Conservation (phyloP, 2,888 invertebrate species). For the Myopa testacea region DNA sequence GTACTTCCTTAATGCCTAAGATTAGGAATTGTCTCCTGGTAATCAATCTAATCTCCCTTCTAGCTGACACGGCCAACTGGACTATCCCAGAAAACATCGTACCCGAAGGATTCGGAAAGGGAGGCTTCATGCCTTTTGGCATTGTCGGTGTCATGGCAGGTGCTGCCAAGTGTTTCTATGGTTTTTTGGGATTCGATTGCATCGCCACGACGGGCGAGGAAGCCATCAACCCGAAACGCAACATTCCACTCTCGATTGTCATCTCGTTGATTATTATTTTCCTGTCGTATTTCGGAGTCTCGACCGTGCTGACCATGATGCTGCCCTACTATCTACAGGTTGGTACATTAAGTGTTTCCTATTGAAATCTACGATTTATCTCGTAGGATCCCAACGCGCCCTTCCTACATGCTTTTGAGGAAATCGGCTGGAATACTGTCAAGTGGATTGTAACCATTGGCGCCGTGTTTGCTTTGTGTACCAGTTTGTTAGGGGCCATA, state of each 20-base stretch:
- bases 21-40: background rate
- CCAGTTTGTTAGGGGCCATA: conserved; percentile 87
- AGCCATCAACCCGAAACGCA: conserved; percentile 90
- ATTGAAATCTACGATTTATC: conserved; percentile 42
- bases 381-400: conserved; percentile 84
- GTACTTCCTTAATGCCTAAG: conserved; percentile 68
- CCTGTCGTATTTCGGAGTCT: conserved; percentile 89
- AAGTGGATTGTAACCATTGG: conserved; percentile 93
- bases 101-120: conserved; percentile 75
- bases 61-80: conserved; percentile 87
- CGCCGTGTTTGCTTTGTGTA: conserved; percentile 91
- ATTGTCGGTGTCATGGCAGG: conserved; percentile 88
- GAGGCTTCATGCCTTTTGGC: conserved; percentile 95
- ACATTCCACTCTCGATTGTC: conserved; percentile 91
- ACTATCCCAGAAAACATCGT: conserved; percentile 72
- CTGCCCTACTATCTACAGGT: conserved; percentile 90
- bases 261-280: conserved; percentile 87
- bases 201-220: conserved; percentile 94
- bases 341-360: conserved; percentile 39
- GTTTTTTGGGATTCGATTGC: conserved; percentile 96
- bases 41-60: background rate
- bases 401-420: conserved; percentile 85
- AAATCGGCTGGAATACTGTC: conserved; percentile 80
- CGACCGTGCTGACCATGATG: conserved; percentile 94
- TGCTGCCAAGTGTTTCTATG: conserved; percentile 88